Percentiles rank a stretch among this genome's conserved stretches.
phyloP scores from a whole-genome alignment of 2,797 vertebrate genomes.

The Antennarius maculatus region DNA sequence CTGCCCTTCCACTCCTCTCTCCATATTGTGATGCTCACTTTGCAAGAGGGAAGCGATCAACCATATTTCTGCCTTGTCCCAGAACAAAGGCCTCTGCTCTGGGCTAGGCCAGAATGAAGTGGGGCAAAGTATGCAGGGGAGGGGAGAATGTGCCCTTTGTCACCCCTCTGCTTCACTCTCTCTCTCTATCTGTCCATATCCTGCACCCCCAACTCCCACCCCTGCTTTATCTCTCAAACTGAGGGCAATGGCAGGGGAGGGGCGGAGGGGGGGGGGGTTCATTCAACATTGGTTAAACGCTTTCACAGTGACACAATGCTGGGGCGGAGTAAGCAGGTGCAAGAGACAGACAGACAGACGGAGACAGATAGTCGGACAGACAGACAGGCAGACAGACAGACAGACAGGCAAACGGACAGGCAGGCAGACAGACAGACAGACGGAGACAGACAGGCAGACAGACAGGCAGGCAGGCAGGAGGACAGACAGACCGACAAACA shows the following conservation, averaged over 20 bases:
- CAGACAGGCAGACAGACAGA: constrained; percentile 16
- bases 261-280: constrained; percentile 64
- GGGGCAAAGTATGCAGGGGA: constrained; percentile 77
- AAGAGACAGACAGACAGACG: constrained; percentile 71
- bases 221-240: constrained; percentile 73
- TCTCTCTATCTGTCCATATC: constrained; percentile 76
- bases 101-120: constrained; percentile 74
- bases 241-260: constrained; percentile 56
- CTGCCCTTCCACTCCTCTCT: constrained; percentile 44
- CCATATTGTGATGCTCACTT: constrained; percentile 79
- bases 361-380: constrained; percentile 40
- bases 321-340: constrained; percentile 83
- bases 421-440: constrained; percentile 9
- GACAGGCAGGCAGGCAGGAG: constrained; percentile 19
- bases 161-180: constrained; percentile 66
- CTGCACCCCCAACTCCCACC: constrained; percentile 73
- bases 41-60: constrained; percentile 67
- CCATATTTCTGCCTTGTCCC: constrained; percentile 76
- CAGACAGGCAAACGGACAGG: constrained; percentile 47
- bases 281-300: constrained; percentile 96
- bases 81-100: constrained; percentile 79
- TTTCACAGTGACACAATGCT: constrained; percentile 92
- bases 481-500: no score
- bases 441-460: no score
- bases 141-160: constrained; percentile 81